Evolutionary conservation across 2,888 invertebrate species (phyloP).

Genomic region (Aspidapion aeneum): DNA sequence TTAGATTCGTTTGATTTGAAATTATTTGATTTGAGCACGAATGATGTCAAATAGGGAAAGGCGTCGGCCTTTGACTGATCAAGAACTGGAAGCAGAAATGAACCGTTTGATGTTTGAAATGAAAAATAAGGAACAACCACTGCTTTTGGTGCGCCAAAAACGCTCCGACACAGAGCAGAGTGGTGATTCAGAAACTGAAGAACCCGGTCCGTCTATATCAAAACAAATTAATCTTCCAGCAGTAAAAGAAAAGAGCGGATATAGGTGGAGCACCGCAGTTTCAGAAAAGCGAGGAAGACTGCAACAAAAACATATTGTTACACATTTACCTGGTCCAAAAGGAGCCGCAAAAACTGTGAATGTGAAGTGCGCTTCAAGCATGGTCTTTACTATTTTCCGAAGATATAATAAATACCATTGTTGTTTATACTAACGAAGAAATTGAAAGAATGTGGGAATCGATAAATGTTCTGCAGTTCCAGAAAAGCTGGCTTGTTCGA

Average conservation of each 20-base stretch:
- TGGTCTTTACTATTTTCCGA: slow-evolving; percentile 10
- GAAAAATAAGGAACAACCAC: slow-evolving; percentile 1
- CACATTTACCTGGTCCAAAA: slow-evolving; percentile 13
- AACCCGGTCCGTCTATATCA: not conserved
- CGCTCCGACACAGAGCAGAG: slow-evolving; percentile 8
- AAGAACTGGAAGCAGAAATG: slow-evolving; percentile 7
- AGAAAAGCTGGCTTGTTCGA: not conserved
- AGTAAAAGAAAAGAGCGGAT: slow-evolving; percentile 4
- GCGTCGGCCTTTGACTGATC: slow-evolving; percentile 3
- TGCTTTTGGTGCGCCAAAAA: not conserved
- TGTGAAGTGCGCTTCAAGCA: slow-evolving; percentile 9
- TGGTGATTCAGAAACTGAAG: slow-evolving; percentile 10
- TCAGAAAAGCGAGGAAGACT: slow-evolving; percentile 11
- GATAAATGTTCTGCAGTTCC: not conserved
- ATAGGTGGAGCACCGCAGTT: slow-evolving; percentile 11
- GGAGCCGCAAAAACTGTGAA: slow-evolving; percentile 11
- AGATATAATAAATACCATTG: slow-evolving; percentile 8
- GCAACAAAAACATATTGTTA: slow-evolving; percentile 11
- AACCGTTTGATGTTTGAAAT: slow-evolving; percentile 5
- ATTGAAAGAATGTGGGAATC: slow-evolving; percentile 8
- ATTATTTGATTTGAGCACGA: not conserved
- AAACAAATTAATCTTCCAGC: slow-evolving; percentile 1
- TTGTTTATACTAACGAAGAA: slow-evolving; percentile 15
- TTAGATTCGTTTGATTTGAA: not conserved
- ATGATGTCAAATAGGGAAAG: not conserved